Evolutionary conservation across 2,888 invertebrate genomes (phyloP), one percentile per base, ranked within the genome.

Genomic region (Campoletis raptor): DNA sequence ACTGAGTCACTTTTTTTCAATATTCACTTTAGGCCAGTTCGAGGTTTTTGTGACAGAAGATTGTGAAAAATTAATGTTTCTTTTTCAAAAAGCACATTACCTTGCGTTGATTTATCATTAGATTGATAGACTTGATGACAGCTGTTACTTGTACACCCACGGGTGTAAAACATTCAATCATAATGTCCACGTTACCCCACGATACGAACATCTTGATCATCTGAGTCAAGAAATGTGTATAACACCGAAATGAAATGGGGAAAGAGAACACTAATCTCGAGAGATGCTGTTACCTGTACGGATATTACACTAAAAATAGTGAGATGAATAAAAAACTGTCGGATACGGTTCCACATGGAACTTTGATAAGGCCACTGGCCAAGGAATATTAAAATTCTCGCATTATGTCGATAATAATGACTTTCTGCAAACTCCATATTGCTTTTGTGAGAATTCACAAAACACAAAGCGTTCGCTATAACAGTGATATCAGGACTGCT

Each of bases 291-390:
- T 78, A 81, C 81, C 66, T 81, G 72, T 9, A 48, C 37, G 12
- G 36, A 15, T 24, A 81, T 81, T 9, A 73, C 81, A 30, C 45
- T 48, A 24, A 72, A 3, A 4, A 81, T 72, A 9, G 9, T 40
- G 0, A 66, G 8, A 9, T 52, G 48, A 24, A 81, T 6, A 2
- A 81, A 21, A 7, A 73, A 52, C 61, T 72, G 70, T 7, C 52
- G 72, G 3, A 81, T 0, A 2, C n/a, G 40, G 24, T 73, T 45
- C 45, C 79, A 57, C 15, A 21, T 48, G 2, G 15, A 48, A 4
- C 61, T 8, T 42, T 87, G 85, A 74, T 67, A 73, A 4, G 80
- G 87, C 87, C 87, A 85, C 24, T 69, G 81, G 10, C 85, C 87
- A 69, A 83, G 24, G 2, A 67, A n/a, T 40, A 73, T 61, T 24